A percentile compares a stretch with the other conserved stretches of the same genome.
phyloP scores from a whole-genome alignment of 2,797 vertebrate species.

The Chaetophractus vellerosus region DNA sequence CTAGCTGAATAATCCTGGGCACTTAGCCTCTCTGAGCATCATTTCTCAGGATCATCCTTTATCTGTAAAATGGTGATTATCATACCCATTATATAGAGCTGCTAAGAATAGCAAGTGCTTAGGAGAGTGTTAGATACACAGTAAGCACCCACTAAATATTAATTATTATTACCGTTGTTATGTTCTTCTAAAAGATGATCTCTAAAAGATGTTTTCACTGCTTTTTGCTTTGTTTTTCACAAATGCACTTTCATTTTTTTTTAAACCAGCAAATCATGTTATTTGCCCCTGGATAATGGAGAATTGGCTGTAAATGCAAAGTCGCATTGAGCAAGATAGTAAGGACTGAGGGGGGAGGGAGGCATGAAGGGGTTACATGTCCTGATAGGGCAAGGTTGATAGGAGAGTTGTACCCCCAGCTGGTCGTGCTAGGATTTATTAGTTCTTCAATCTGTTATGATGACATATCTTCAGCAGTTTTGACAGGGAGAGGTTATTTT shows the following conservation, averaged over 20 bases:
- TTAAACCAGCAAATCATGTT: neutral
- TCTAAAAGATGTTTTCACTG: conserved; percentile 38
- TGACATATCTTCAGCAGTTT: neutral
- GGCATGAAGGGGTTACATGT: neutral
- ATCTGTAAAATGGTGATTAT: neutral
- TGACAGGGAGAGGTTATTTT: conserved; percentile 23
- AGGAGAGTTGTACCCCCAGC: neutral
- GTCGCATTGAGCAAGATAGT: neutral
- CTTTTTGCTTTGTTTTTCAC: neutral
- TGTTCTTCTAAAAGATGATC: conserved; percentile 3
- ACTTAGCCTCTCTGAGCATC: neutral
- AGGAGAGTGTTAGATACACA: neutral
- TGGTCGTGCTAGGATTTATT: neutral
- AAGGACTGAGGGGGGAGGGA: neutral
- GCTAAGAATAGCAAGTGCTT: neutral
- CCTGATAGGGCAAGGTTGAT: neutral
- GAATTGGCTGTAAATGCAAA: neutral
- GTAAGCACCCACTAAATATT: conserved; percentile 18
- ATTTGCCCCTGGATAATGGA: neutral
- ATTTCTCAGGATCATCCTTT: neutral
- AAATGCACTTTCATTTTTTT: neutral
- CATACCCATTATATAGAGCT: neutral
- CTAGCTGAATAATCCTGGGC: neutral
- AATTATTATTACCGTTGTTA: neutral
- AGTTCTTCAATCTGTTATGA: neutral